Evolutionary conservation across 2,888 invertebrate genomes (phyloP).

Genomic region (Deladenus siricidicola): DNA sequence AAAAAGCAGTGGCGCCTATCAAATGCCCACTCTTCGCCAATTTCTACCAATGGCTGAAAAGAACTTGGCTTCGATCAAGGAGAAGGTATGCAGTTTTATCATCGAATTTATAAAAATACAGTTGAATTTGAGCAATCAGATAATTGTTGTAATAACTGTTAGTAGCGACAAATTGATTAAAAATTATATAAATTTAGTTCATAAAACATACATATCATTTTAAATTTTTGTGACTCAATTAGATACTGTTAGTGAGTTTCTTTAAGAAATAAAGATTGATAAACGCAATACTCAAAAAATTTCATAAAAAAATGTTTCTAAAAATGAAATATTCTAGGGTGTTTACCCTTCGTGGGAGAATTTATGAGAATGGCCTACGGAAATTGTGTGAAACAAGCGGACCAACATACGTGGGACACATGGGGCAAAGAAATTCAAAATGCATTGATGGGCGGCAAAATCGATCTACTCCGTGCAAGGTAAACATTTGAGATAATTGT

Average conservation of each 20-base stretch:
- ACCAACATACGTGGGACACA: conserved; percentile 47
- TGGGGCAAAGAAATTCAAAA: conserved; percentile 48
- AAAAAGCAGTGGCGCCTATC: conserved; percentile 7
- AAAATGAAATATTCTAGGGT: no score
- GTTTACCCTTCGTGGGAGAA: conserved; percentile 50
- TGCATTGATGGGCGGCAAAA: conserved; percentile 45
- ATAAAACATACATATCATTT: no score
- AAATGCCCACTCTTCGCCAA: conserved; percentile 31
- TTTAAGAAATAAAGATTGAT: no score
- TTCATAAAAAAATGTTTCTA: no score
- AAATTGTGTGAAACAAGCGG: conserved; percentile 49
- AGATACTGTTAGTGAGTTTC: no score
- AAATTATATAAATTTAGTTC: no score
- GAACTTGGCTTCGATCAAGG: conserved; percentile 49
- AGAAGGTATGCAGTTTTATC: conserved; percentile 33
- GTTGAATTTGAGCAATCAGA: background rate
- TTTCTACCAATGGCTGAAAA: conserved; percentile 39
- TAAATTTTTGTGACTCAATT: no score
- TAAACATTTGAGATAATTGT: conserved; percentile 6
- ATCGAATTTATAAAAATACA: no score
- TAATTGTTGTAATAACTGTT: no score
- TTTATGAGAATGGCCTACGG: conserved; percentile 51
- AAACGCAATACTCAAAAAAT: no score
- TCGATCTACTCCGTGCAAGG: conserved; percentile 49
- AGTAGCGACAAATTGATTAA: no score